These are phyloP conservation scores for Urophycis tenuis DNA, from an alignment of 2,797 vertebrate species.

Conservation along the genomic window DNA sequence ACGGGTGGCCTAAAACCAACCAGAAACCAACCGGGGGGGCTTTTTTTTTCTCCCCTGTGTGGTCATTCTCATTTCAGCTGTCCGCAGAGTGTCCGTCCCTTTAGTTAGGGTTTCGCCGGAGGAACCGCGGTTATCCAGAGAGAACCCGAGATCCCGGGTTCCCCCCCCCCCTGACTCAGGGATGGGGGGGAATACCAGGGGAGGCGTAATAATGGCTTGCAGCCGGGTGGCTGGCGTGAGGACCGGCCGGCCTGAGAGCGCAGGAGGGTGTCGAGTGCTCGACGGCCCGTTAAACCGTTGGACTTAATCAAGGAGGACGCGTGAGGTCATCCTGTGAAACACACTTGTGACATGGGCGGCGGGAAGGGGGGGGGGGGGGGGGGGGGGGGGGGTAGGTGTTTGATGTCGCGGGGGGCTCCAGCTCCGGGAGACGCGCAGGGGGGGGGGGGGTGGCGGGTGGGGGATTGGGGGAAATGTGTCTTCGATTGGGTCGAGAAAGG, in stretches of 20 bases:
- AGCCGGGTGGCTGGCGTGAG: slow-evolving; percentile 7
- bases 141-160: slow-evolving; percentile 20
- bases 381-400: not conserved
- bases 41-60: slow-evolving; percentile 19
- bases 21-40: slow-evolving; percentile 19
- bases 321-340: not conserved
- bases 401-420: not conserved
- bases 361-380: not conserved
- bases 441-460: too few relatives aligned
- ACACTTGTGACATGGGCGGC: not conserved
- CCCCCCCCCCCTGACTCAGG: slow-evolving; percentile 1
- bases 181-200: slow-evolving; percentile 20
- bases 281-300: not conserved
- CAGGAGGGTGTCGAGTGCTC: not conserved
- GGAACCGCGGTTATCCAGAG: slow-evolving; percentile 16
- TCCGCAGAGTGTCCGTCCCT: slow-evolving; percentile 13
- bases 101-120: slow-evolving; percentile 20
- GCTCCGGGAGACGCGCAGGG: not conserved
- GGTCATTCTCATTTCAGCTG: slow-evolving; percentile 25
- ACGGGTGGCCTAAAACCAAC: slow-evolving; percentile 41
- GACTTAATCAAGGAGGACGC: not conserved
- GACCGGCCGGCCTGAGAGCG: too few relatives aligned
- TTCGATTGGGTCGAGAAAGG: not conserved
- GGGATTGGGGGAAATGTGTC: not conserved
- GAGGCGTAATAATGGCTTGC: not conserved